Conservation (phyloP, 2,797 vertebrate genomes). For the Anabacerthia variegaticeps region DNA sequence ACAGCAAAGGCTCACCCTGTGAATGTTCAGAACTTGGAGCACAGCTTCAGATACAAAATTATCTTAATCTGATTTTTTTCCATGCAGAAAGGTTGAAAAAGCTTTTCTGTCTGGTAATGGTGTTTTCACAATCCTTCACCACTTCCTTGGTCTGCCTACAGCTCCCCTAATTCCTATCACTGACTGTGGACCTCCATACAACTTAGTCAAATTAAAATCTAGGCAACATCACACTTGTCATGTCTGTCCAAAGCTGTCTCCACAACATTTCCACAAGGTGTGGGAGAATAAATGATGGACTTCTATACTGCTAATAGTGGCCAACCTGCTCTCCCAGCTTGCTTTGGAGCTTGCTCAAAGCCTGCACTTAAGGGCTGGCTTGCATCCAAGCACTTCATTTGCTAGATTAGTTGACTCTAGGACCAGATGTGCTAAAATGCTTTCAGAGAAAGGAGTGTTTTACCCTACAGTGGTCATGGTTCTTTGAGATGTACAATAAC, state of each 20-base stretch:
- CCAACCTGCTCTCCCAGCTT: not conserved
- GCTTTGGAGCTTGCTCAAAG: constrained; percentile 12
- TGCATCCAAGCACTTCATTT: constrained; percentile 37
- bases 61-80: not conserved
- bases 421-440: constrained; percentile 63
- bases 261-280: not conserved
- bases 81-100: not conserved
- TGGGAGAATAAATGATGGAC: not conserved
- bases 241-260: not conserved
- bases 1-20: not conserved
- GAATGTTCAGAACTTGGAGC: not conserved
- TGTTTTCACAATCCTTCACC: not conserved
- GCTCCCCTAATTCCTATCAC: not conserved
- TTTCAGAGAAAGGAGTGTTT: constrained; percentile 34
- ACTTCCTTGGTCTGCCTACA: not conserved
- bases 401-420: constrained; percentile 21
- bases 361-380: constrained; percentile 38
- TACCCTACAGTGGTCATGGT: not conserved
- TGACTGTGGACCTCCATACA: not conserved
- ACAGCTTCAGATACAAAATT: not conserved
- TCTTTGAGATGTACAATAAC: constrained; percentile 37
- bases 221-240: not conserved
- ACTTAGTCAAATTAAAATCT: not conserved
- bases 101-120: not conserved
- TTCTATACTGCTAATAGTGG: not conserved